Conservation (phyloP, 2,797 vertebrate species). For the Pelochelys cantorii region DNA sequence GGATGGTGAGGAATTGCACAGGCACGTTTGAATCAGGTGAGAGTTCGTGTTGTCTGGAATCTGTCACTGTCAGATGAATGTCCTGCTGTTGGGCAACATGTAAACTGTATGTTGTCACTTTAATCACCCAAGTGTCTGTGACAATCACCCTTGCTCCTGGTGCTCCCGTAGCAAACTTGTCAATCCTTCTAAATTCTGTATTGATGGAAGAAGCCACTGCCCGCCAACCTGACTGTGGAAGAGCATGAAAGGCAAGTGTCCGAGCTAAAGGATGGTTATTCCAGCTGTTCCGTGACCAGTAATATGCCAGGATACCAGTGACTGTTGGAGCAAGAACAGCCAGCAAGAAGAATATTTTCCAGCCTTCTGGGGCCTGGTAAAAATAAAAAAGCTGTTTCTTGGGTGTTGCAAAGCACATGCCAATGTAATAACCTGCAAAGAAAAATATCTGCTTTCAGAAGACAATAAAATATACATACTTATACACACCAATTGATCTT, state of each 20-base stretch:
- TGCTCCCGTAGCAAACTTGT: constrained; percentile 92
- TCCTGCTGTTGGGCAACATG: constrained; percentile 90
- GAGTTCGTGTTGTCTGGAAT: constrained; percentile 90
- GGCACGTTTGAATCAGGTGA: constrained; percentile 88
- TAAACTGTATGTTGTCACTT: constrained; percentile 91
- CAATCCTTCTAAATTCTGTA: constrained; percentile 91
- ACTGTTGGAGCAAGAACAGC: constrained; percentile 81
- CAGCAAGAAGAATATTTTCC: constrained; percentile 84
- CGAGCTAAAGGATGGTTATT: constrained; percentile 87
- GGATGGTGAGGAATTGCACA: constrained; percentile 91
- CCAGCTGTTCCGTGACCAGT: constrained; percentile 89
- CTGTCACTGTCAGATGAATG: constrained; percentile 88
- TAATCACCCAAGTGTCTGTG: constrained; percentile 95
- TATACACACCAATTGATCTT: neutral
- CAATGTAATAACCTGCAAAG: constrained; percentile 91
- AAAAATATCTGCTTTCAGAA: constrained; percentile 24
- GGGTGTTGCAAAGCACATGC: constrained; percentile 93
- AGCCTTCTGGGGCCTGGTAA: constrained; percentile 80
- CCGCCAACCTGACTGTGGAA: constrained; percentile 83
- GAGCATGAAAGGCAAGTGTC: constrained; percentile 81
- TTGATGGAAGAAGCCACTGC: constrained; percentile 90
- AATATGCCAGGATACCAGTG: constrained; percentile 81
- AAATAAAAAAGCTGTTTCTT: constrained; percentile 86
- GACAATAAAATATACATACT: neutral
- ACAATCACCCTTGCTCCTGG: constrained; percentile 90